Conservation (phyloP, 2,888 invertebrate genomes). For the Cerastoderma edule region DNA sequence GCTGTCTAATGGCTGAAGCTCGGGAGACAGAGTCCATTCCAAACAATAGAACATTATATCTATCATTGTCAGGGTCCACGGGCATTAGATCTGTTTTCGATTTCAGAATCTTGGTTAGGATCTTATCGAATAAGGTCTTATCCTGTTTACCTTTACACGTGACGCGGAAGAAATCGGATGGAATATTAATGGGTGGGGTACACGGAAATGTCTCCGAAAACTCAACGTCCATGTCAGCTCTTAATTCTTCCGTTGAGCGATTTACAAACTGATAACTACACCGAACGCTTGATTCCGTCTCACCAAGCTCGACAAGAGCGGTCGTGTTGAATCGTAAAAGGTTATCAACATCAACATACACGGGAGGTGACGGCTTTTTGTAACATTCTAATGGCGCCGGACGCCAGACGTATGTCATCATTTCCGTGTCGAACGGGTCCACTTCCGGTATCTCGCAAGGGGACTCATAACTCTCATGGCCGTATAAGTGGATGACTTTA, state of each 20-base stretch:
- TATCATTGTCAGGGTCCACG: neutral
- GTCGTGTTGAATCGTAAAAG: conserved; percentile 31
- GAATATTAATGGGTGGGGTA: conserved; percentile 1
- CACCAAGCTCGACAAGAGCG: neutral
- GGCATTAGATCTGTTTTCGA: neutral
- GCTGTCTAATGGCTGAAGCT: conserved; percentile 33
- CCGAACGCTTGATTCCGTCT: neutral
- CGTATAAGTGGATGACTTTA: neutral
- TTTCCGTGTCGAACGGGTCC: conserved; percentile 24
- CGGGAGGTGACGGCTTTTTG: conserved; percentile 6
- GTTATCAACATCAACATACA: conserved; percentile 34
- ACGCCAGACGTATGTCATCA: conserved; percentile 17
- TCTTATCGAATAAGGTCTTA: conserved; percentile 21
- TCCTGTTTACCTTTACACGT: conserved; percentile 6
- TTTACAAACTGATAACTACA: neutral
- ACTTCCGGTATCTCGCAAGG: conserved; percentile 29
- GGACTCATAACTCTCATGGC: neutral
- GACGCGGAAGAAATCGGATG: conserved; percentile 6
- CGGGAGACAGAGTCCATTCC: conserved; percentile 47
- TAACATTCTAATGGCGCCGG: conserved; percentile 30
- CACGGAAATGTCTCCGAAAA: conserved; percentile 1
- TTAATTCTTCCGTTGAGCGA: neutral
- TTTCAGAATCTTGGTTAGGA: conserved; percentile 2
- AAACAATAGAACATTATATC: conserved; percentile 37
- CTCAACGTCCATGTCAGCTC: neutral